Evolutionary conservation across 2,797 vertebrate species (phyloP), one percentile per base, ranked within the genome.

Genomic region (Parambassis ranga): DNA sequence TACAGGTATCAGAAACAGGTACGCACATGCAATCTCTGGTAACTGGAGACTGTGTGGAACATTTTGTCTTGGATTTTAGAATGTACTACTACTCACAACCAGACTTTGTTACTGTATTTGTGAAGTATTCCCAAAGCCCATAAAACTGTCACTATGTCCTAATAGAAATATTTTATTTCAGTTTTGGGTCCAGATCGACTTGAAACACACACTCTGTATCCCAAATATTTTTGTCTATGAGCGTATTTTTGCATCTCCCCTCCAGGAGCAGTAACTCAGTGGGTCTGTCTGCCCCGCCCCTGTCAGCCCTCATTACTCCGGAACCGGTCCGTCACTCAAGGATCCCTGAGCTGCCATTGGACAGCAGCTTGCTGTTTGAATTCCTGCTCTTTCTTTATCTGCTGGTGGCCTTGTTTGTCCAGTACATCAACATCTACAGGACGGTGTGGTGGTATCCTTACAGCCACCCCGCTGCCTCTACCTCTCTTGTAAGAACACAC

Each of bases 371-470:
- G 39, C 92, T 98, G 75, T 99, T 99, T 79, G 98, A 99, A 84
- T 94, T 98, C 86, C 93, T 99, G 43, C 97, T 99, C 83, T 98
- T 99, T 83, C 93, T 98, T 31, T 99, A 99, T 78, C 82, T 99
- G 69, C 88, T 98, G 87, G 95, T 99, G 87, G 96, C 97, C 23
- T 92, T 99, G 65, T 98, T 98, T 67, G 96, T 98, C 84, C 98
- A 99, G 77, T 98, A 99, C 81, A 97, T 99, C 64, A 99, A 99
- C 91, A 98, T 99, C 81, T 99, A 99, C 91, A 96, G 97, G 91
- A 98, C 97, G 0, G 96, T 99, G 65, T 99, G 98, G 98, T 99
- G 98, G 97, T 98, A 98, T 74, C 96, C 98, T 0, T 96, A 98
- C 77, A 98, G 93, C 87, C 95, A 98, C 69, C 96, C 96, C 31